Conservation (phyloP, 1,140 invertebrate genomes). For the Caenorhabditis brenneri region DNA sequence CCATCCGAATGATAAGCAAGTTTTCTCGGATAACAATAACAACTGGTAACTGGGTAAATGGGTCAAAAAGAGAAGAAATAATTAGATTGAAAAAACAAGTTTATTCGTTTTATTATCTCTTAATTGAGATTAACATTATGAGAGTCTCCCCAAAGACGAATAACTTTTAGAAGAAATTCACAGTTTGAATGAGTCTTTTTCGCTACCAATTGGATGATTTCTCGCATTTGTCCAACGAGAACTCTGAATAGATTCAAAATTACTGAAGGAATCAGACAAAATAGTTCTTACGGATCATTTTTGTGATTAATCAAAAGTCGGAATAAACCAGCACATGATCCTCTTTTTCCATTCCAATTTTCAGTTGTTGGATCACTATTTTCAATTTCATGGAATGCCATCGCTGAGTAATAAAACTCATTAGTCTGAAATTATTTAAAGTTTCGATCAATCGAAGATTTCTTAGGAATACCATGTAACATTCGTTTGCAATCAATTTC, state of each 20-base stretch:
- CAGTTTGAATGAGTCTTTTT: not conserved
- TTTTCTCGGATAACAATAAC: constrained; percentile 35
- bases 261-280: not conserved
- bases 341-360: constrained; percentile 7
- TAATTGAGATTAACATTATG: not conserved
- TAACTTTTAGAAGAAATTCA: constrained; percentile 16
- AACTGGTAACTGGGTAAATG: constrained; percentile 41
- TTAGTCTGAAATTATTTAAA: not conserved
- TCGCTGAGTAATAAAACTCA: constrained; percentile 14
- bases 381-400: constrained; percentile 6
- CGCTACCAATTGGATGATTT: constrained; percentile 2
- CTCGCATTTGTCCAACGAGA: not conserved
- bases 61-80: not conserved
- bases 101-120: not conserved
- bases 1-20: not conserved
- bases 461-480: constrained; percentile 78
- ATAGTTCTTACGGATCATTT: not conserved
- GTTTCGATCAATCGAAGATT: not conserved
- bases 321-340: constrained; percentile 15
- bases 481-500: constrained; percentile 93
- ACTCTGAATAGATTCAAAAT: not conserved
- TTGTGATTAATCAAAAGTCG: not conserved
- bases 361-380: constrained; percentile 13
- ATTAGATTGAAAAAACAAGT: not conserved
- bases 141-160: not conserved